Conservation (phyloP, 2,888 invertebrate genomes). For the Ctena decussata region DNA sequence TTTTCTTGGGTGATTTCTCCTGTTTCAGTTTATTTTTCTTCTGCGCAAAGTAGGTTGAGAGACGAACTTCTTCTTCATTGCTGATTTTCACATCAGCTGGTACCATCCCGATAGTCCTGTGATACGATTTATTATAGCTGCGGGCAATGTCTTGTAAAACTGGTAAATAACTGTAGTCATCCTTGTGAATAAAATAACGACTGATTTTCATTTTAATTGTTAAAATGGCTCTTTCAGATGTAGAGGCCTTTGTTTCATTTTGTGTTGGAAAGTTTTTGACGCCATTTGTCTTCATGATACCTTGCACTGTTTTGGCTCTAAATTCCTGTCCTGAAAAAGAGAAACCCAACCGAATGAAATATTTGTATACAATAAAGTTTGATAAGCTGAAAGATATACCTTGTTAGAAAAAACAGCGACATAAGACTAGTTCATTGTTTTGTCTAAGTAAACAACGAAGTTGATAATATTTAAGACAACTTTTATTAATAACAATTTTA, state of each 20-base stretch:
- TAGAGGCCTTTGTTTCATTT: conserved; percentile 43
- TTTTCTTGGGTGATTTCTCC: neutral
- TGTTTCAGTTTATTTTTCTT: neutral
- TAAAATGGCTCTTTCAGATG: conserved; percentile 42
- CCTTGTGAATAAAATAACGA: conserved; percentile 43
- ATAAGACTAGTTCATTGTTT: neutral
- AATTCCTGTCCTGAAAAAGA: conserved; percentile 50
- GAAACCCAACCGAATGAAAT: neutral
- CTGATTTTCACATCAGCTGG: conserved; percentile 35
- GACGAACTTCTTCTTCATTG: conserved; percentile 21
- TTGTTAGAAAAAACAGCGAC: neutral
- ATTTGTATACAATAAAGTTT: neutral
- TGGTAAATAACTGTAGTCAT: conserved; percentile 21
- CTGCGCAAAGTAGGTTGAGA: conserved; percentile 13
- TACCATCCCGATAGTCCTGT: conserved; percentile 37
- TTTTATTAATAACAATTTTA: neutral
- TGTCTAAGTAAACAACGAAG: neutral
- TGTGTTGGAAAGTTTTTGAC: conserved; percentile 41
- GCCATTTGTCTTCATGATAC: conserved; percentile 16
- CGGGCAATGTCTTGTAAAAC: conserved; percentile 30
- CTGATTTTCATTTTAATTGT: conserved; percentile 34
- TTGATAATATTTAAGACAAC: neutral
- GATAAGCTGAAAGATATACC: neutral
- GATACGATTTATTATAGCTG: conserved; percentile 47
- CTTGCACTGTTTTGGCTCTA: conserved; percentile 25